Evolutionary conservation across 1,140 invertebrate genomes (phyloP), one percentile per base, ranked within the genome.

Genomic region (Anastrepha ludens): DNA sequence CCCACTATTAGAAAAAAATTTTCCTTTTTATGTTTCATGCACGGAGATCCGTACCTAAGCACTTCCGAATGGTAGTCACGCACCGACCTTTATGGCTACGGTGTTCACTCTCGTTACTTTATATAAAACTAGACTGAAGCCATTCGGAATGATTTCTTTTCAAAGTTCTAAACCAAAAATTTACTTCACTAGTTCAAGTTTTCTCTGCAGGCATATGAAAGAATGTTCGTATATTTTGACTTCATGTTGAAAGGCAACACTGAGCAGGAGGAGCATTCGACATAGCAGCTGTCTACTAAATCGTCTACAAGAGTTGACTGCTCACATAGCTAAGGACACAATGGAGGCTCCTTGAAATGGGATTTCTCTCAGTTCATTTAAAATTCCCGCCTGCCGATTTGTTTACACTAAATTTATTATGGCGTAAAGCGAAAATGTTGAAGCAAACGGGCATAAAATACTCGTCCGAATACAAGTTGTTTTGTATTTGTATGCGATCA

Each of bases 331-430:
- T 15, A 70, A 4, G 44, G 9, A 70, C 41, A 47, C 41, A 41
- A 15, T 74, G 67, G 67, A 4, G 67, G 39, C 39, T 74, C 41
- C 41, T n/a, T 74, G 67, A 47, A 74, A 47, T 74, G 67, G 39
- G 67, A 74, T 74, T 74, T 74, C 67, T 74, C 41, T 74, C 41
- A 47, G 67, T 74, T 74, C 67, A 74, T 74, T 74, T 74, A 74
- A 74, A 74, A 74, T 47, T 74, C 67, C 67, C 67, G 15, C 67
- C 67, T 74, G 39, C 44, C 67, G 67, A 74, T 74, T 74, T 74
- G 67, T 74, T 74, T 74, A 74, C 67, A 74, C 67, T 74, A 74
- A 74, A 74, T 74, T 74, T 74, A 74, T 74, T 74, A 74, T 47
- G 67, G 67, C 67, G 15, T 74, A n/a, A 74, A 47, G 67, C 67